A percentile compares a stretch with the other conserved stretches of the same genome.
These are phyloP conservation scores for Diachasma alloeum DNA, from an alignment of 1,140 invertebrate genomes.

Conservation along the genomic window DNA sequence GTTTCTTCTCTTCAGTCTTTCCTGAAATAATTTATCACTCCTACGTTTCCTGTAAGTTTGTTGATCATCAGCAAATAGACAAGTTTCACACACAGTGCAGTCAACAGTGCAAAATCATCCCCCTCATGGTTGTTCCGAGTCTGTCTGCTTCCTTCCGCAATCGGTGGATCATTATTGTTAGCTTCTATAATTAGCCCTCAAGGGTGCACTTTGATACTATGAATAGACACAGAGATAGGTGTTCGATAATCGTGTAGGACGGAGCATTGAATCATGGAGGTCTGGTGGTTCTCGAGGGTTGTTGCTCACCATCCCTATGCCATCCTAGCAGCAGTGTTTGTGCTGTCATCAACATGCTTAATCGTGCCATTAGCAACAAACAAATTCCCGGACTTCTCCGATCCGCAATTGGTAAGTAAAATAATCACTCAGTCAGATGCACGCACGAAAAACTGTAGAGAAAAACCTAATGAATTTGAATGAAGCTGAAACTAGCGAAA, in stretches of 20 bases:
- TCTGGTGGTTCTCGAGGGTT: conserved; percentile 68
- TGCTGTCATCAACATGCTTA: conserved; percentile 75
- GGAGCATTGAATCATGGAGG: conserved; percentile 55
- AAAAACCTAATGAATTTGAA: too few species aligned
- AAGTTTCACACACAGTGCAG: too few species aligned
- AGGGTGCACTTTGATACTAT: background rate
- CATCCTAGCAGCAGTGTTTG: conserved; percentile 73
- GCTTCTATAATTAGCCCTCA: background rate
- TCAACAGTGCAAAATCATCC: too few species aligned
- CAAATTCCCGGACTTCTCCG: conserved; percentile 78
- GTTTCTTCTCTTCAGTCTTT: too few species aligned
- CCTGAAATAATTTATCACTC: too few species aligned
- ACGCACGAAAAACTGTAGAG: too few species aligned
- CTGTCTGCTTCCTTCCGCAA: background rate
- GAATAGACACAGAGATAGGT: background rate
- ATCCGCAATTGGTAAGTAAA: conserved; percentile 73
- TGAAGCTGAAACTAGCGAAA: too few species aligned
- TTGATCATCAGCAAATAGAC: too few species aligned
- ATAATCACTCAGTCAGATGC: background rate
- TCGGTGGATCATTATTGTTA: background rate
- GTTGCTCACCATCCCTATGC: conserved; percentile 80
- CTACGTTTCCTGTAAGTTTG: too few species aligned
- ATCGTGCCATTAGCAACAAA: conserved; percentile 75
- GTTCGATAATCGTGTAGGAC: background rate
- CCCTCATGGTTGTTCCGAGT: too few species aligned